These are phyloP conservation scores for Eriosoma lanigerum DNA, from an alignment of 1,140 invertebrate genomes.

Conservation along the genomic window DNA sequence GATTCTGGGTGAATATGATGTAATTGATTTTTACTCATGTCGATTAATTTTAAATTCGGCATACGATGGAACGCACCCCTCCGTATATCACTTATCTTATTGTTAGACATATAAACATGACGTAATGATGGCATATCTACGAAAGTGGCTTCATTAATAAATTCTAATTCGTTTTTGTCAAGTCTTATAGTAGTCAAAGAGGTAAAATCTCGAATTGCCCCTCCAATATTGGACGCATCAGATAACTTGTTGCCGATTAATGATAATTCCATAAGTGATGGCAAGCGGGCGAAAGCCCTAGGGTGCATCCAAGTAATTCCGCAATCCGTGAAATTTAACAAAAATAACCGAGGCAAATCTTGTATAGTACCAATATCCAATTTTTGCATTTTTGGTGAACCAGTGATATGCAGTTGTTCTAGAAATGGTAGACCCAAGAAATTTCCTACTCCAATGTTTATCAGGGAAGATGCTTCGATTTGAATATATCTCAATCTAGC, in stretches of 20 bases:
- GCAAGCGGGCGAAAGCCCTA: slow-evolving; percentile 70
- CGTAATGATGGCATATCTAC: slow-evolving; percentile 74
- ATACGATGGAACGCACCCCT: slow-evolving; percentile 77
- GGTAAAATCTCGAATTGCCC: slow-evolving; percentile 73
- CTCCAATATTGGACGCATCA: slow-evolving; percentile 76
- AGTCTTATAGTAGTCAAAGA: slow-evolving; percentile 69
- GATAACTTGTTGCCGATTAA: slow-evolving; percentile 71
- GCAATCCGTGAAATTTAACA: slow-evolving; percentile 76
- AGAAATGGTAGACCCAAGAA: slow-evolving; percentile 68
- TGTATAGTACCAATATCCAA: slow-evolving; percentile 74
- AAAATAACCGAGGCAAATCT: slow-evolving; percentile 70
- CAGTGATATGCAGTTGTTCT: slow-evolving; percentile 74
- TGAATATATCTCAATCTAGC: slow-evolving; percentile 55
- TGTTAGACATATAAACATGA: slow-evolving; percentile 70
- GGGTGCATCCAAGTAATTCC: slow-evolving; percentile 78
- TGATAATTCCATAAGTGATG: slow-evolving; percentile 70
- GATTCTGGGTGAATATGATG: slow-evolving; percentile 76
- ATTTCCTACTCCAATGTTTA: slow-evolving; percentile 39
- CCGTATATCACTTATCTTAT: slow-evolving; percentile 65
- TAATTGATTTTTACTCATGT: slow-evolving; percentile 78
- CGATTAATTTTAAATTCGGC: slow-evolving; percentile 70
- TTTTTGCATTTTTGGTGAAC: slow-evolving; percentile 66
- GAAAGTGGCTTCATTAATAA: slow-evolving; percentile 75
- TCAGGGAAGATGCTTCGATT: slow-evolving; percentile 51
- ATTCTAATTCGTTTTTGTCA: slow-evolving; percentile 70